A percentile compares a stretch with the other conserved stretches of the same genome.
Conservation (phyloP, 2,113 vertebrate species). For the Daubentonia madagascariensis region DNA sequence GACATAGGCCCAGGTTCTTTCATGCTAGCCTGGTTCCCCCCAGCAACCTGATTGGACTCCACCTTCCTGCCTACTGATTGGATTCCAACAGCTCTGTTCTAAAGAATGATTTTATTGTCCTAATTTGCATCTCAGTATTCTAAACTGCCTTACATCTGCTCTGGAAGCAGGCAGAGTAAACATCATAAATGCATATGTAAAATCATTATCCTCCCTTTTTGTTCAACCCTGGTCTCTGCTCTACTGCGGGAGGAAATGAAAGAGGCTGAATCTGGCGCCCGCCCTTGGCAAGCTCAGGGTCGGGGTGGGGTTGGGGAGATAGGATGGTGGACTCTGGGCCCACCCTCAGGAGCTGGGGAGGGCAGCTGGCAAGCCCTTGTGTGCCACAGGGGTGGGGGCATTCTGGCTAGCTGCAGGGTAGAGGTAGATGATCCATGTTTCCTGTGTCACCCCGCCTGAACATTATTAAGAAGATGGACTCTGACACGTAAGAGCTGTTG, state of each 20-base stretch:
- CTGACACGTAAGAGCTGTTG: background rate
- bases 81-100: conserved; percentile 53
- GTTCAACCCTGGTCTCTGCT: conserved; percentile 28
- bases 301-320: background rate
- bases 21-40: background rate
- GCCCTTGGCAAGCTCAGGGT: background rate
- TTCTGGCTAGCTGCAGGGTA: background rate
- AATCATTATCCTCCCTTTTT: background rate
- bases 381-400: background rate
- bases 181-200: background rate
- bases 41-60: background rate
- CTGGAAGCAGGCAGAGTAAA: conserved; percentile 32
- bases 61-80: conserved; percentile 7
- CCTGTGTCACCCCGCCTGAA: background rate
- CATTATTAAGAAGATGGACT: background rate
- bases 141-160: conserved; percentile 46
- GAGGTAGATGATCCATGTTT: no score
- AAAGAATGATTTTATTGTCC: conserved; percentile 57
- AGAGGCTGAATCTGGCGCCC: background rate
- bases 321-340: background rate
- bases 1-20: background rate
- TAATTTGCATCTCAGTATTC: conserved; percentile 46
- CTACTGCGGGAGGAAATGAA: background rate
- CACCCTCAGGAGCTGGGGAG: background rate
- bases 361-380: fast-evolving